Evolutionary conservation across 2,113 vertebrate species (phyloP).

Genomic region (Malurus alboscapulatus): DNA sequence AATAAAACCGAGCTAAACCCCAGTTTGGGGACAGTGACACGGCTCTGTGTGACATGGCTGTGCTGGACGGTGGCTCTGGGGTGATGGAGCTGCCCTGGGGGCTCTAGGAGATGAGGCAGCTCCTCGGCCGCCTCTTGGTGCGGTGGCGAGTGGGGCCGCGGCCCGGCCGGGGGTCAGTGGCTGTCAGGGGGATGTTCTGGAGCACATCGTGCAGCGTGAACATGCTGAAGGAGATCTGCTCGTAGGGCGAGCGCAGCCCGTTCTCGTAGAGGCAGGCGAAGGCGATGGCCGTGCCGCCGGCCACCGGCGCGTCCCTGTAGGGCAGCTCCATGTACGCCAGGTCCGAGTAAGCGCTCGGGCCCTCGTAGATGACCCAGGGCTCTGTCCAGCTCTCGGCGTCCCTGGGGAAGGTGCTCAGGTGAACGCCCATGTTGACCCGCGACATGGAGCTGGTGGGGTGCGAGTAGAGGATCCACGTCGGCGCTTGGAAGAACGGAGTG

Average conservation of each 20-base stretch:
- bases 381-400: conserved; percentile 87
- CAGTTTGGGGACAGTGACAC: rapidly evolving
- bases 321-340: conserved; percentile 82
- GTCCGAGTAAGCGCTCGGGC: conserved; percentile 93
- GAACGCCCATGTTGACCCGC: conserved; percentile 84
- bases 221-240: conserved; percentile 91
- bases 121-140: neutral
- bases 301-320: conserved; percentile 18
- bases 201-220: conserved; percentile 88
- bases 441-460: conserved; percentile 83
- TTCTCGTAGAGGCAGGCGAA: conserved; percentile 92
- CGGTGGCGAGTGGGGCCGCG: rapidly evolving
- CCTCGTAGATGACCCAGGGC: conserved; percentile 92
- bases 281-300: conserved; percentile 47
- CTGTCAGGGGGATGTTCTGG: conserved; percentile 75
- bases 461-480: conserved; percentile 89
- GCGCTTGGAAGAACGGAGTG: conserved; percentile 62
- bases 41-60: rapidly evolving
- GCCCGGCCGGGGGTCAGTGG: rapidly evolving
- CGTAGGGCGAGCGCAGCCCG: conserved; percentile 79
- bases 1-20: neutral
- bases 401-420: conserved; percentile 85
- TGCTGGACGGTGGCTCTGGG: rapidly evolving
- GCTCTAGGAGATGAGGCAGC: neutral
- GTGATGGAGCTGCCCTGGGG: rapidly evolving